Percentiles rank a stretch among this genome's conserved stretches.
These are phyloP conservation scores for Omphaloscelis lunosa DNA, from an alignment of 2,888 invertebrate genomes.

Conservation along the genomic window DNA sequence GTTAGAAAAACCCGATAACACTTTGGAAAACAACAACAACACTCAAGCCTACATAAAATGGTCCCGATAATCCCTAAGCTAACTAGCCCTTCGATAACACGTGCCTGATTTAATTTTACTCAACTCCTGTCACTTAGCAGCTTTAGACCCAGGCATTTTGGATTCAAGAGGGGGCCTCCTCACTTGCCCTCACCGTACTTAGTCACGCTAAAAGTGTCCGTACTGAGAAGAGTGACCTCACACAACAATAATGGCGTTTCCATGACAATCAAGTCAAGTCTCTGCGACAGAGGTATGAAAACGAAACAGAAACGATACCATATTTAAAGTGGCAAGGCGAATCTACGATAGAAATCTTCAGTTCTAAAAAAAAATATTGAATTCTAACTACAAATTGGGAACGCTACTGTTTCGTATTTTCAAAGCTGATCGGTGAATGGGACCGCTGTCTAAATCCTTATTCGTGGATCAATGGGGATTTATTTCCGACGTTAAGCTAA, in stretches of 20 bases:
- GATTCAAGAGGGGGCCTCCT: conserved; percentile 32
- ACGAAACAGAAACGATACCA: too few relatives aligned
- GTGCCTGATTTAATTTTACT: conserved; percentile 40
- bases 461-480: conserved; percentile 54
- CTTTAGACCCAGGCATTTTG: conserved; percentile 14
- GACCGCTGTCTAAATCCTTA: conserved; percentile 61
- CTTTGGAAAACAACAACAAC: neutral
- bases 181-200: neutral
- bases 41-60: conserved; percentile 22
- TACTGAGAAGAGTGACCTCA: too few relatives aligned
- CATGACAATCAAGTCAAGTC: too few relatives aligned
- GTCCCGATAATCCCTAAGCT: conserved; percentile 16
- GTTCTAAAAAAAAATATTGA: conserved; percentile 64
- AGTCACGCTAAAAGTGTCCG: neutral
- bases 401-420: conserved; percentile 48
- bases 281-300: neutral
- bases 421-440: conserved; percentile 56
- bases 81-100: conserved; percentile 36
- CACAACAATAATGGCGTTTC: too few relatives aligned
- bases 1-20: too few relatives aligned
- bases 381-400: conserved; percentile 61
- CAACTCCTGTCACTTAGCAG: conserved; percentile 33
- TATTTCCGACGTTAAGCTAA: conserved; percentile 42
- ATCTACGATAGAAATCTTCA: neutral
- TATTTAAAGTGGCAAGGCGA: neutral